These are phyloP conservation scores for Tonatia bakeri DNA, from an alignment of 2,113 vertebrate species.

Conservation along the genomic window DNA sequence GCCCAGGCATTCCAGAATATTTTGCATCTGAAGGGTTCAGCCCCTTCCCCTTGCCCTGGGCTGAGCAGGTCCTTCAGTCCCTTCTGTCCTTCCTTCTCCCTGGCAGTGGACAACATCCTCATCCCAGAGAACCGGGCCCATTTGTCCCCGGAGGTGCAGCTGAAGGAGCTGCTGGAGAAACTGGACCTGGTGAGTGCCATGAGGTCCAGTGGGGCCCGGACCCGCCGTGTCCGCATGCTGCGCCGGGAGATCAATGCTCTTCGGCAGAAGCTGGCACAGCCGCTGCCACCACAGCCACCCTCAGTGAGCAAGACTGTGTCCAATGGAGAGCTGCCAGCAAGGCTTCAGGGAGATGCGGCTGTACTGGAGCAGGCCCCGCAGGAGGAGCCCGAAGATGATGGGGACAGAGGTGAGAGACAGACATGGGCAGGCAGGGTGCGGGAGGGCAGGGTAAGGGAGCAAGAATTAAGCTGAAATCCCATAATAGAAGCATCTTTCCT, in stretches of 20 bases:
- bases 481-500: not conserved
- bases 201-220: conserved; percentile 92
- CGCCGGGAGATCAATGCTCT: conserved; percentile 93
- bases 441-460: not conserved
- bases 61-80: conserved; percentile 34
- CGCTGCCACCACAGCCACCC: conserved; percentile 73
- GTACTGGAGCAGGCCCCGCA: conserved; percentile 76
- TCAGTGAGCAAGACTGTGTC: conserved; percentile 78
- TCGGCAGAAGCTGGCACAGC: conserved; percentile 88
- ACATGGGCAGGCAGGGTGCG: not conserved
- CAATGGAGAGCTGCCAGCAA: conserved; percentile 83
- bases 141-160: conserved; percentile 91
- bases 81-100: conserved; percentile 59
- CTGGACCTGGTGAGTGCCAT: conserved; percentile 93
- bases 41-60: conserved; percentile 23
- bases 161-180: conserved; percentile 97
- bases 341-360: conserved; percentile 74
- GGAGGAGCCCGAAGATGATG: conserved; percentile 77
- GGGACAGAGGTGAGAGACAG: conserved; percentile 79
- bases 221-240: conserved; percentile 91
- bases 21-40: conserved; percentile 29
- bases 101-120: conserved; percentile 94
- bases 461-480: not conserved
- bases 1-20: conserved; percentile 17
- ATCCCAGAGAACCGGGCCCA: conserved; percentile 94